A percentile compares a stretch with the other conserved stretches of the same genome.
Evolutionary conservation across 2,113 vertebrate species (phyloP).

Genomic region (Morone saxatilis): DNA sequence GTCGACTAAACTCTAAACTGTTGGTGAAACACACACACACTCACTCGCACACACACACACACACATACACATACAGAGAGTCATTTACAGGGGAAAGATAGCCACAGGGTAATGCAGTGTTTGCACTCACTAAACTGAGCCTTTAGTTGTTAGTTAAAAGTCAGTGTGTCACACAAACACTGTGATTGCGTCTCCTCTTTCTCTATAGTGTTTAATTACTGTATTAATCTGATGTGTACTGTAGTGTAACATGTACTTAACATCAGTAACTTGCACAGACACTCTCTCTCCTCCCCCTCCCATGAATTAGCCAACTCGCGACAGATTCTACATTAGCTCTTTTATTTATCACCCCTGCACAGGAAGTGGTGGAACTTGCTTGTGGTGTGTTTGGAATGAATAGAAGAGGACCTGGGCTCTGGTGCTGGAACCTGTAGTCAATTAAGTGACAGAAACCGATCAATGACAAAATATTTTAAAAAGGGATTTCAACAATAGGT

Average conservation of each 20-base stretch:
- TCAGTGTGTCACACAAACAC: slow-evolving; percentile 8
- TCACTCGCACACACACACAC: not conserved
- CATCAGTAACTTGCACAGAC: not conserved
- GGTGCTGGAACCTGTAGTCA: not conserved
- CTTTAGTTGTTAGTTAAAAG: slow-evolving; percentile 9
- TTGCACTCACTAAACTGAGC: not conserved
- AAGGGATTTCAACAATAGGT: not conserved
- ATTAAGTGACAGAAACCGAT: not conserved
- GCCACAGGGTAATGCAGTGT: not conserved
- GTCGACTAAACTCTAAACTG: not conserved
- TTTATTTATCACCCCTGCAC: not conserved
- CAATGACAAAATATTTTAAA: not conserved
- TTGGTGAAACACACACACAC: not conserved
- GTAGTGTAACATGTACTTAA: not conserved
- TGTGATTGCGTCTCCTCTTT: not conserved
- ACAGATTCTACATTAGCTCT: not conserved
- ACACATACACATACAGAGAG: slow-evolving; percentile 7
- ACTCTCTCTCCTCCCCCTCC: not conserved
- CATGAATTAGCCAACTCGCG: too few relatives aligned
- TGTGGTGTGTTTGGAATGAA: not conserved
- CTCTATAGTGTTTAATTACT: not conserved
- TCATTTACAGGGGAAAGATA: not conserved
- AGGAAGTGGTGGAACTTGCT: not conserved
- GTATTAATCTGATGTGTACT: not conserved
- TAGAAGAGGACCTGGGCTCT: not conserved